Conservation (phyloP, 2,888 invertebrate species). For the Subacronicta megacephala region DNA sequence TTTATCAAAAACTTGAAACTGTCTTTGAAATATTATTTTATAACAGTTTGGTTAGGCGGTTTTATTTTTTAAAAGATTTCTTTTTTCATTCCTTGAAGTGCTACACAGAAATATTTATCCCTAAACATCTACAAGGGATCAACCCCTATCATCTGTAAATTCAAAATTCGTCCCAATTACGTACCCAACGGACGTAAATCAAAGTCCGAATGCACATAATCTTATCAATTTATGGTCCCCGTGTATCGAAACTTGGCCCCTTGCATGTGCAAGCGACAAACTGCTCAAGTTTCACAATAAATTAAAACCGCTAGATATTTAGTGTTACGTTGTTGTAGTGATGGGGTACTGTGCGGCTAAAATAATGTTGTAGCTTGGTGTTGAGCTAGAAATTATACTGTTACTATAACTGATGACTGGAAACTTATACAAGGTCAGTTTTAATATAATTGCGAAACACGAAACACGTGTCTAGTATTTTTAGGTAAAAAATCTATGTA, state of each 20-base stretch:
- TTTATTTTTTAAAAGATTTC: no score
- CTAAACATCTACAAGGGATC: constrained; percentile 8
- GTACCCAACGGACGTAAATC: constrained; percentile 64
- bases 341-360: constrained; percentile 32
- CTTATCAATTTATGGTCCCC: constrained; percentile 87
- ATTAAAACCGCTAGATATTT: constrained; percentile 81
- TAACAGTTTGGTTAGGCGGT: no score
- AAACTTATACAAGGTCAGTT: no score
- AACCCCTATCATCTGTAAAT: constrained; percentile 33
- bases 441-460: no score
- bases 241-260: constrained; percentile 81
- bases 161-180: constrained; percentile 62
- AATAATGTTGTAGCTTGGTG: neutral
- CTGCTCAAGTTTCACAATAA: constrained; percentile 83
- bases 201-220: constrained; percentile 63
- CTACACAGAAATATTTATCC: neutral
- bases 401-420: no score
- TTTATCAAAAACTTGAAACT: no score
- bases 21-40: no score
- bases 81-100: no score
- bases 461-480: no score
- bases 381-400: no score
- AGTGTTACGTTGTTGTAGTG: constrained; percentile 60
- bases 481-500: no score
- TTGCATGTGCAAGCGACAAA: constrained; percentile 75